Evolutionary conservation across 2,113 vertebrate species (phyloP).

Genomic region (Megaceryle maxima): DNA sequence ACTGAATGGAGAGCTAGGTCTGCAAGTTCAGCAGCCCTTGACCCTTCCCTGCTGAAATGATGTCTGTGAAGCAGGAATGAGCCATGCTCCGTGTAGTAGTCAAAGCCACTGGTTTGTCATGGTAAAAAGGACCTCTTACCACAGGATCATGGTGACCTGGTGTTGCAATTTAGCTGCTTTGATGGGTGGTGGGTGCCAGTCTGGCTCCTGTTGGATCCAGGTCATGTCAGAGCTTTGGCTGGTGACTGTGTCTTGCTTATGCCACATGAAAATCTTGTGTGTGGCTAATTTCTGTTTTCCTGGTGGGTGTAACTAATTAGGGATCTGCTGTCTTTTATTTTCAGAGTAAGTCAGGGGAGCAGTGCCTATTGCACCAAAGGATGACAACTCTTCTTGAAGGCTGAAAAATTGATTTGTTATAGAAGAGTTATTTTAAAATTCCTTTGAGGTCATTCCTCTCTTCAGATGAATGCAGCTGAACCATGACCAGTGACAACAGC

Average conservation of each 20-base stretch:
- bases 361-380: not conserved
- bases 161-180: not conserved
- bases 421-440: not conserved
- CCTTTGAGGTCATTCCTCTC: not conserved
- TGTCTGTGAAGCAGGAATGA: not conserved
- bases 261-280: not conserved
- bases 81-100: not conserved
- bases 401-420: not conserved
- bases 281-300: not conserved
- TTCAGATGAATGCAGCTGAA: not conserved
- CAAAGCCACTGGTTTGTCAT: no score
- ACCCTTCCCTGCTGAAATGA: not conserved
- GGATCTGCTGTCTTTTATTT: not conserved
- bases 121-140: not conserved
- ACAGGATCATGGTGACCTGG: rapidly evolving
- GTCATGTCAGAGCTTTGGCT: not conserved
- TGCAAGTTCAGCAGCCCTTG: not conserved
- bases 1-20: not conserved
- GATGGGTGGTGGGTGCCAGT: not conserved
- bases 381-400: not conserved
- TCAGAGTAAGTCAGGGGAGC: not conserved
- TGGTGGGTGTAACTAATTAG: not conserved
- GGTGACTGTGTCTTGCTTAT: not conserved
- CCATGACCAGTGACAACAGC: not conserved
- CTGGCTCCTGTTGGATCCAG: not conserved